Percentiles rank a stretch among this genome's conserved stretches.
These are phyloP conservation scores for Bufo bufo DNA, from an alignment of 2,113 vertebrate genomes.

Conservation along the genomic window DNA sequence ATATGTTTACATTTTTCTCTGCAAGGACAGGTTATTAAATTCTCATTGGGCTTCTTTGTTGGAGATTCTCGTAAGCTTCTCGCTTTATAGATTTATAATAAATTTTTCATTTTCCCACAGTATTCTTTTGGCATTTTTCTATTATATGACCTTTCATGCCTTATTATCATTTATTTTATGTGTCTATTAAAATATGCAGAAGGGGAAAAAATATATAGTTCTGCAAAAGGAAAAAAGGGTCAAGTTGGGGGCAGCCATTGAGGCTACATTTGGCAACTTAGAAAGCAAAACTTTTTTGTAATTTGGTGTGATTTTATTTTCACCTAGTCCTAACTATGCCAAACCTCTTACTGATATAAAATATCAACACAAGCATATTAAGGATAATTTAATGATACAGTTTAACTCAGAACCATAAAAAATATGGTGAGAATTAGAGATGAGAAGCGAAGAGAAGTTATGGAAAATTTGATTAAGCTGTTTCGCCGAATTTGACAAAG, in stretches of 20 bases:
- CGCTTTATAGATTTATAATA: constrained; percentile 16
- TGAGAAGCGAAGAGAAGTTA: too few species aligned
- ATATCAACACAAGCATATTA: too few species aligned
- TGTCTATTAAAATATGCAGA: constrained; percentile 29
- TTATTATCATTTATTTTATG: constrained; percentile 15
- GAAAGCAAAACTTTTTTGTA: neutral
- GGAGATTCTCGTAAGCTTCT: constrained; percentile 4
- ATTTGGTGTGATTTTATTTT: neutral
- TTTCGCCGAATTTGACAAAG: too few species aligned
- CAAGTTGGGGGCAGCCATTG: neutral
- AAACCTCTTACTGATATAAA: too few species aligned
- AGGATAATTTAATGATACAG: too few species aligned
- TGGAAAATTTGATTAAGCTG: too few species aligned
- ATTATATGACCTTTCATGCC: neutral
- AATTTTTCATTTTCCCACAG: constrained; percentile 3
- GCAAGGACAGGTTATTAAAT: constrained; percentile 35
- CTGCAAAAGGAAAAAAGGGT: neutral
- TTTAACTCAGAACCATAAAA: too few species aligned
- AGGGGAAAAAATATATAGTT: neutral
- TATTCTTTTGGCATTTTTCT: constrained; percentile 19
- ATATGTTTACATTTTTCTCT: constrained; percentile 30
- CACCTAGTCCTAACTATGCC: neutral
- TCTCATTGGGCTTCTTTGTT: constrained; percentile 21
- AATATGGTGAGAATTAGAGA: too few species aligned
- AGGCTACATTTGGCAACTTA: neutral